Evolutionary conservation across 53 echinoderm and acorn worm species (phyloP).

Genomic region (Astropecten irregularis): DNA sequence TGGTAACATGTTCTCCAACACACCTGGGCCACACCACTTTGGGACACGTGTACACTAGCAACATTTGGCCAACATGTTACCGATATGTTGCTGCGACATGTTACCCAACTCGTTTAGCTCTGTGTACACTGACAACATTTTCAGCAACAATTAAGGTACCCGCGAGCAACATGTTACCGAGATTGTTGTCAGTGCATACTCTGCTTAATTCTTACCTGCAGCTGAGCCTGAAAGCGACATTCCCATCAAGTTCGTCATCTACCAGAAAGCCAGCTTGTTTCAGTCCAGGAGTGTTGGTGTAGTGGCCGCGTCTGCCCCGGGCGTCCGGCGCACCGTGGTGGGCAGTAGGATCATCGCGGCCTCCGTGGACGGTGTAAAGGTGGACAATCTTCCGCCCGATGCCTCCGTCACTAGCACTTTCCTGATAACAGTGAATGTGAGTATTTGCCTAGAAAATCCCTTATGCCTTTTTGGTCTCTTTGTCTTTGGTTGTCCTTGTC

Average conservation of each 20-base stretch:
- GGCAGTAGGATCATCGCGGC: slow-evolving; percentile 38
- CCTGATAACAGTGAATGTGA: background rate
- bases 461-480: background rate
- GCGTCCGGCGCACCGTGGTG: background rate
- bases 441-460: background rate
- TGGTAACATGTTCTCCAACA: too few species aligned
- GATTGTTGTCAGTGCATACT: too few species aligned
- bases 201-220: too few species aligned
- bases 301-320: background rate
- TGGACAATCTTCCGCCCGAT: slow-evolving; percentile 15
- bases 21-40: too few species aligned
- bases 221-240: background rate
- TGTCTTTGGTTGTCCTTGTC: too few species aligned
- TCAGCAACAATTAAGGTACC: too few species aligned
- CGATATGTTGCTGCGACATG: too few species aligned
- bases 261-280: slow-evolving; percentile 48
- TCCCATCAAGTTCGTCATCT: slow-evolving; percentile 31
- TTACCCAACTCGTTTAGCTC: too few species aligned
- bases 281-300: slow-evolving; percentile 7
- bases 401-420: slow-evolving; percentile 14
- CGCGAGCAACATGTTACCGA: too few species aligned
- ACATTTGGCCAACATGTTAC: too few species aligned
- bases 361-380: background rate
- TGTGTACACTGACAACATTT: too few species aligned
- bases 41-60: too few species aligned